Percentiles rank a stretch among this genome's conserved stretches.
These are phyloP conservation scores for zebrafish (Danio rerio) DNA, from an alignment of 2,113 vertebrate species.

Conservation along the genomic window GRCz12tu NC_133185.1:21968001-21968500, in stretches of 20 bases:
- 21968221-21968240: neutral
- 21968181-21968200: neutral
- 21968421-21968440: neutral
- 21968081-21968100: neutral
- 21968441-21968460: too few relatives aligned
- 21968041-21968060: too few relatives aligned
- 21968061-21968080: too few relatives aligned
- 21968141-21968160: neutral
- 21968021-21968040: neutral
- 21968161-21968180: neutral
- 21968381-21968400: neutral
- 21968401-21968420: conserved; percentile 7
- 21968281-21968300: neutral
- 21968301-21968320: rapidly evolving
- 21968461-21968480: too few relatives aligned
- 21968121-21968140: neutral
- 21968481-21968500: too few relatives aligned
- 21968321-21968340: conserved; percentile 50
- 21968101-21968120: neutral
- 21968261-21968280: neutral
- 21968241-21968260: neutral
- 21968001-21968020: neutral
- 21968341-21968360: conserved; percentile 48
- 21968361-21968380: conserved; percentile 40
- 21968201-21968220: neutral